Evolutionary conservation across 2,113 vertebrate species (phyloP).

Genomic region (Monarcha castaneiventris): DNA sequence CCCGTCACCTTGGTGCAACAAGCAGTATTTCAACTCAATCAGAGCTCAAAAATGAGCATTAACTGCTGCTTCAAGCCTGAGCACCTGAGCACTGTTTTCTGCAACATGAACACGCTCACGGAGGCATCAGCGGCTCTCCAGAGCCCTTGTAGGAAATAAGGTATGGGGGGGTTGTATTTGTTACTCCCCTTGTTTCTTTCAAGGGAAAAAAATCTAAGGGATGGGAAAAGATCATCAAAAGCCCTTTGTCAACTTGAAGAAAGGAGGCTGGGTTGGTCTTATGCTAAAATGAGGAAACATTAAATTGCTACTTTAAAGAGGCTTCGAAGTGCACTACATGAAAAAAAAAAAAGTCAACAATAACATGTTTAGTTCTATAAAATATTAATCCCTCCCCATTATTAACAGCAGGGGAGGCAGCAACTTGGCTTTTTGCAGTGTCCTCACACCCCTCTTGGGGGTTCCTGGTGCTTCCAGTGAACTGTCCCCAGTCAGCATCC

Average conservation of each 20-base stretch:
- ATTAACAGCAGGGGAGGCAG: not conserved
- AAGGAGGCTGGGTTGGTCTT: not conserved
- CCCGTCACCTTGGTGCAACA: not conserved
- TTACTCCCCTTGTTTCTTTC: constrained; percentile 16
- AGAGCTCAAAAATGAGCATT: not conserved
- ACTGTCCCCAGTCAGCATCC: not conserved
- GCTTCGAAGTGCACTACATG: not conserved
- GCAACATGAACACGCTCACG: not conserved
- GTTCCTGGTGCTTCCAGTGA: not conserved
- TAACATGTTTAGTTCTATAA: not conserved
- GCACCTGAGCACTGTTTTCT: not conserved
- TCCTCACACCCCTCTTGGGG: not conserved
- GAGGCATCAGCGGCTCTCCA: constrained; percentile 25
- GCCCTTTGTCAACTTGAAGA: not conserved
- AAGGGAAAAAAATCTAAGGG: not conserved
- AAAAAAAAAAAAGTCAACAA: not conserved
- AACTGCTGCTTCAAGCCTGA: not conserved
- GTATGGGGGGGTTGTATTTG: not conserved
- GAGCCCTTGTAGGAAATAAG: not conserved
- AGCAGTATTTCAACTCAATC: constrained; percentile 2
- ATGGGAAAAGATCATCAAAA: not conserved
- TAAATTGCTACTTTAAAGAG: not conserved
- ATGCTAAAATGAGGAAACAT: not conserved
- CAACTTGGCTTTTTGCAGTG: not conserved
- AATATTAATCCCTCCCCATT: not conserved